phyloP scores from a whole-genome alignment of 2,888 invertebrate genomes.

The Athalia circularis region DNA sequence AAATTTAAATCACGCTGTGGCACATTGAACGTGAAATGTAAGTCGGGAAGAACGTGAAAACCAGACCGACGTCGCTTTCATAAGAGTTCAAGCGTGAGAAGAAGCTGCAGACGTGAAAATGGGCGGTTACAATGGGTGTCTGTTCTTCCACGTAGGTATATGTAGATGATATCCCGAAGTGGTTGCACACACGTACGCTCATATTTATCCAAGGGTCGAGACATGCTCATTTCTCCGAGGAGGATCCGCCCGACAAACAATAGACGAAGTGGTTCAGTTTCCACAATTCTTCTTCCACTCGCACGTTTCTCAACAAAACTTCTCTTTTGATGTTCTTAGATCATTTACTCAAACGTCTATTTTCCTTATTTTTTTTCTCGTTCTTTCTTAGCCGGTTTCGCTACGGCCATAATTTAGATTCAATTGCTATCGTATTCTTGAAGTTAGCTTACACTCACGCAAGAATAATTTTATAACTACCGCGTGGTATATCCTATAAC shows the following conservation, averaged over 20 bases:
- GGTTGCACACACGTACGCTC: slow-evolving; percentile 24
- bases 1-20: background rate
- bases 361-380: background rate
- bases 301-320: slow-evolving; percentile 30
- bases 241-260: slow-evolving; percentile 37
- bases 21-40: slow-evolving; percentile 29
- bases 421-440: background rate
- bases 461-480: background rate
- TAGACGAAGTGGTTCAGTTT: slow-evolving; percentile 42
- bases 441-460: slow-evolving; percentile 4
- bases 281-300: slow-evolving; percentile 32
- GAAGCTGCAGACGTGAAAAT: slow-evolving; percentile 48
- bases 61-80: slow-evolving; percentile 46
- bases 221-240: slow-evolving; percentile 31
- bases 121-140: slow-evolving; percentile 37
- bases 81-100: slow-evolving; percentile 48
- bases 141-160: slow-evolving; percentile 6
- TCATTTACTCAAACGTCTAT: slow-evolving; percentile 14
- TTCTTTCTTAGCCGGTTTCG: background rate
- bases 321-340: slow-evolving; percentile 26
- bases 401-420: background rate
- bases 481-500: background rate
- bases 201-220: slow-evolving; percentile 30
- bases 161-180: slow-evolving; percentile 6
- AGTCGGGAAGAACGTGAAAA: slow-evolving; percentile 41